phyloP scores from a whole-genome alignment of 2,888 invertebrate species.

The Cryptosula pallasiana region DNA sequence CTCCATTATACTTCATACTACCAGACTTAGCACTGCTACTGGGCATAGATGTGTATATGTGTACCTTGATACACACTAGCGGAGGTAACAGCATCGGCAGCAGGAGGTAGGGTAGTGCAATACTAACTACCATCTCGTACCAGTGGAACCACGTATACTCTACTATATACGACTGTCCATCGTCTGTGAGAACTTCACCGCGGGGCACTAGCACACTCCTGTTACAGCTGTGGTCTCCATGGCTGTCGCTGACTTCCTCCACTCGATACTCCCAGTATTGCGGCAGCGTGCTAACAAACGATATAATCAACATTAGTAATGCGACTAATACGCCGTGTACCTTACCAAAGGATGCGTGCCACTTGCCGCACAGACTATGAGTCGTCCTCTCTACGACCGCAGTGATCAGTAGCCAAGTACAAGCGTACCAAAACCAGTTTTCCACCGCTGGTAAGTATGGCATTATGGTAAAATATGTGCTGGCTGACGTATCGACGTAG shows the following conservation, averaged over 20 bases:
- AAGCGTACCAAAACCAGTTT: conserved; percentile 47
- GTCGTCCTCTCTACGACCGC: conserved; percentile 40
- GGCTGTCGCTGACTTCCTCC: conserved; percentile 32
- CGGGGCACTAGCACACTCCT: conserved; percentile 6
- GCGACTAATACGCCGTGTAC: conserved; percentile 15
- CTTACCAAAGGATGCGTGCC: conserved; percentile 23
- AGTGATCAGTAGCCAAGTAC: conserved; percentile 45
- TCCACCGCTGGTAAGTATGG: conserved; percentile 26
- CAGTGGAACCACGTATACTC: conserved; percentile 22
- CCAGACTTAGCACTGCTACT: not conserved
- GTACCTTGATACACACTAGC: not conserved
- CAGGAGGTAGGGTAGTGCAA: conserved; percentile 18
- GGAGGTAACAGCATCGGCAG: conserved; percentile 22
- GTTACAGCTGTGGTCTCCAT: conserved; percentile 19
- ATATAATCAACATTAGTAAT: conserved; percentile 30
- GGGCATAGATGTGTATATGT: conserved; percentile 23
- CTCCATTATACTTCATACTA: conserved; percentile 29
- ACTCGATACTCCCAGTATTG: conserved; percentile 47
- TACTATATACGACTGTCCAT: not conserved
- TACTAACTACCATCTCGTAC: conserved; percentile 7
- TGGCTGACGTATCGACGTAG: conserved; percentile 32
- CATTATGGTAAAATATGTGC: not conserved
- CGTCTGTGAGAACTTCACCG: not conserved
- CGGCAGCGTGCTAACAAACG: conserved; percentile 44
- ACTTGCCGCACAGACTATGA: conserved; percentile 30